Conservation (phyloP, 2,888 invertebrate genomes). For the Drosophila borborema region DNA sequence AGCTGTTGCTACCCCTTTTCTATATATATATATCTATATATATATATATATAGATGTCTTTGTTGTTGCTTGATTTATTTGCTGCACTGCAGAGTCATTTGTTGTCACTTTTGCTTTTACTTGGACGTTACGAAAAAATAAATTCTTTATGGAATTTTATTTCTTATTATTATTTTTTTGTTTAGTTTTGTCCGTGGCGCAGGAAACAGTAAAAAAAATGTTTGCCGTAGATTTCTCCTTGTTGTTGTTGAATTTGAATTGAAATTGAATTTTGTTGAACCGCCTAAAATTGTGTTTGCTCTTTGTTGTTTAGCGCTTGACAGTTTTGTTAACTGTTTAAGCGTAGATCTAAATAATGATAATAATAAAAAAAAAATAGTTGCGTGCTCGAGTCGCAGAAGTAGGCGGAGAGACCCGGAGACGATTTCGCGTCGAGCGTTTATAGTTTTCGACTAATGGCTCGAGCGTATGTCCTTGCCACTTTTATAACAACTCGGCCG, state of each 20-base stretch:
- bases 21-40: neutral
- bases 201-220: slow-evolving; percentile 21
- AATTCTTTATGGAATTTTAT: neutral
- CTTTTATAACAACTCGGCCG: slow-evolving; percentile 85
- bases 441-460: slow-evolving; percentile 85
- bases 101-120: slow-evolving; percentile 66
- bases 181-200: slow-evolving; percentile 12
- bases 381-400: slow-evolving; percentile 62
- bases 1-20: neutral
- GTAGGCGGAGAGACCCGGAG: slow-evolving; percentile 70
- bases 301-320: slow-evolving; percentile 1
- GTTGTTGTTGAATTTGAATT: neutral
- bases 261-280: neutral
- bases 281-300: slow-evolving; percentile 12
- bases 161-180: too few relatives aligned
- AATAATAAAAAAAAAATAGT: slow-evolving; percentile 46
- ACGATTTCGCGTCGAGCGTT: slow-evolving; percentile 84
- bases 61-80: slow-evolving; percentile 15
- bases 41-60: neutral
- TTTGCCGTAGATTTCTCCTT: slow-evolving; percentile 4
- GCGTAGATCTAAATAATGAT: slow-evolving; percentile 17
- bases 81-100: slow-evolving; percentile 62
- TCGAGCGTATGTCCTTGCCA: slow-evolving; percentile 85
- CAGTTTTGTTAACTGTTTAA: slow-evolving; percentile 28
- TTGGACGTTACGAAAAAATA: slow-evolving; percentile 21